Evolutionary conservation across 2,888 invertebrate species (phyloP), one percentile per base, ranked within the genome.

Genomic region (Amblyjoppa fuscipennis): DNA sequence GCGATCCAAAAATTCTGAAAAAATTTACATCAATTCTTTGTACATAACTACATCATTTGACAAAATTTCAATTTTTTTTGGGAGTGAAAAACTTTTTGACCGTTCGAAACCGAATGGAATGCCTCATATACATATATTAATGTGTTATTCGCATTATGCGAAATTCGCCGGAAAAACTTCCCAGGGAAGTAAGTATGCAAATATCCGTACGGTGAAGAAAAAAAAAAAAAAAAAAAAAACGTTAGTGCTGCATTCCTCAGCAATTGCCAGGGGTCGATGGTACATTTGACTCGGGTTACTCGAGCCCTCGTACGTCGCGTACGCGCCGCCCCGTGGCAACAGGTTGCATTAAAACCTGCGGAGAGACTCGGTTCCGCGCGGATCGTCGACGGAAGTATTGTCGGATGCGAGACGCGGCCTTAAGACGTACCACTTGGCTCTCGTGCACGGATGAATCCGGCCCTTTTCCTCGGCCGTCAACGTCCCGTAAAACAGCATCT

Each of bases 391-490:
- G 16, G 28, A 34, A 34, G 16, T n/a, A 2, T 28, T 64, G 7
- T 61, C 64, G 34, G 73, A 25, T 20, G 16, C 73, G 69, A 31
- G 25, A 31, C 13, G 13, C 20, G 31, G 11, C 45, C 20, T 64
- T 76, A 34, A 61, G 74, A 91, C 93, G 77, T 93, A 94, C 94
- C 94, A 94, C 88, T 90, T 93, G 79, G 92, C 92, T 84, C 87
- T 92, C 83, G 87, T 90, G 80, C 91, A 92, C 78, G 93, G 94
- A 79, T 93, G 92, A 90, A 92, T 91, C 89, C 94, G 91, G 84
- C 90, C 88, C 88, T 88, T 92, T 89, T 94, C 94, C 85, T 93
- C 93, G 56, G 89, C 86, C 78, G 92, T 94, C 85, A 94, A 86
- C 82, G 90, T 92, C 77, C 90, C 81, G 86, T 92, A 93, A 88